Conservation (phyloP, 2,888 invertebrate genomes). For the Psylliodes chrysocephalus region DNA sequence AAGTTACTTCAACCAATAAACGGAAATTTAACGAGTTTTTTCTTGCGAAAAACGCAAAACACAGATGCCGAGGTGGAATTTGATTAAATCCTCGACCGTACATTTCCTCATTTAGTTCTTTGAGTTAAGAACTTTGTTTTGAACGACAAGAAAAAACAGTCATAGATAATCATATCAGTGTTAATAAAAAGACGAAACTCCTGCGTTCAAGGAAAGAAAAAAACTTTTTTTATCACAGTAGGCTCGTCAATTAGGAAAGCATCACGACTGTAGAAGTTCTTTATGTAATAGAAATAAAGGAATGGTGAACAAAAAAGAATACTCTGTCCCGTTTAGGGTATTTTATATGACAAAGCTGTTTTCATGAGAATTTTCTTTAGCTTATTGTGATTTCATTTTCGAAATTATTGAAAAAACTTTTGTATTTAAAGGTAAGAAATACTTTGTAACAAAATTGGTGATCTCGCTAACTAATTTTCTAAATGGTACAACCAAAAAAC, state of each 20-base stretch:
- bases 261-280: slow-evolving; percentile 20
- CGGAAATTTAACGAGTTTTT: slow-evolving; percentile 12
- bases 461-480: too few species aligned
- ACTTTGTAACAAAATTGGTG: too few species aligned
- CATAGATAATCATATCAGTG: slow-evolving; percentile 42
- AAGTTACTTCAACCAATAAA: not conserved
- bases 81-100: slow-evolving; percentile 13
- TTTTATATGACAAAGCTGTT: too few species aligned
- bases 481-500: too few species aligned
- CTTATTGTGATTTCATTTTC: too few species aligned
- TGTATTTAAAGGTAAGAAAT: too few species aligned
- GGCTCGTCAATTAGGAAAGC: slow-evolving; percentile 27
- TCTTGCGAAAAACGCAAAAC: too few species aligned
- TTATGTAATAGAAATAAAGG: slow-evolving; percentile 13
- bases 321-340: not conserved
- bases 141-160: slow-evolving; percentile 30
- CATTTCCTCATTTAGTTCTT: slow-evolving; percentile 4
- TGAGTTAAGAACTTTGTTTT: slow-evolving; percentile 27
- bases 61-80: slow-evolving; percentile 8
- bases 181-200: slow-evolving; percentile 24
- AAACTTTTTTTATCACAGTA: slow-evolving; percentile 27
- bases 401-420: too few species aligned
- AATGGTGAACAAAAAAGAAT: slow-evolving; percentile 1
- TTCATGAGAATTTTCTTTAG: too few species aligned
- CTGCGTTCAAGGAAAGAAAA: slow-evolving; percentile 17